Percentiles rank a stretch among this genome's conserved stretches.
These are phyloP conservation scores for Pteruthius melanotis DNA, from an alignment of 2,113 vertebrate species.

Conservation along the genomic window DNA sequence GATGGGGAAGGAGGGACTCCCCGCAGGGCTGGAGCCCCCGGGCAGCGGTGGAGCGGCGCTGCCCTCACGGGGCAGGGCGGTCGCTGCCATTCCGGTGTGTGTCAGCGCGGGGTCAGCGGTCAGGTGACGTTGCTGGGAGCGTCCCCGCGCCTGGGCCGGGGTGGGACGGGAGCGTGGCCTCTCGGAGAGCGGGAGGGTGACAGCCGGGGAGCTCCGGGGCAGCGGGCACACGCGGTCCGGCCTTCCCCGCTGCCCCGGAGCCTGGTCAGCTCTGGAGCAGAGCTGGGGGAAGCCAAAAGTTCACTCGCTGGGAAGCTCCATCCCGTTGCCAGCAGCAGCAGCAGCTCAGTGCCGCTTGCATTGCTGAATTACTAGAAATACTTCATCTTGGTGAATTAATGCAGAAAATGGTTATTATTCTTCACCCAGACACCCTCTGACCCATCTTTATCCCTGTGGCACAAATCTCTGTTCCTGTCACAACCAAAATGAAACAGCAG, in stretches of 20 bases:
- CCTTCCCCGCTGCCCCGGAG: neutral
- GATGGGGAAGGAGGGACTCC: neutral
- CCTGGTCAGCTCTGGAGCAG: neutral
- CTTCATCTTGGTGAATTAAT: neutral
- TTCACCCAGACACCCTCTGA: neutral
- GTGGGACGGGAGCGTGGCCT: neutral
- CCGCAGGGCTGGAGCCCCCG: neutral
- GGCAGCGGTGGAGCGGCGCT: rapidly evolving
- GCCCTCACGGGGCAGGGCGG: neutral
- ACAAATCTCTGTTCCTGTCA: neutral
- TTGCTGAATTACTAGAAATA: neutral
- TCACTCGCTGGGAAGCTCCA: neutral
- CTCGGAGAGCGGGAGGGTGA: neutral
- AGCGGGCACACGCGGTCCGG: rapidly evolving
- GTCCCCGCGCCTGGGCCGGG: neutral
- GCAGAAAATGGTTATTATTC: neutral
- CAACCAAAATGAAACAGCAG: neutral
- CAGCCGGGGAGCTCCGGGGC: neutral
- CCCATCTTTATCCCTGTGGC: neutral
- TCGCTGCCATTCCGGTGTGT: rapidly evolving
- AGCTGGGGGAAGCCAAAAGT: neutral
- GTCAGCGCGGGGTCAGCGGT: neutral
- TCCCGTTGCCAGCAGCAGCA: neutral
- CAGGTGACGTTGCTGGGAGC: neutral
- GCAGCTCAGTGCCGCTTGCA: neutral